phyloP scores from a whole-genome alignment of 2,888 invertebrate genomes.

The Tinea semifulvella region DNA sequence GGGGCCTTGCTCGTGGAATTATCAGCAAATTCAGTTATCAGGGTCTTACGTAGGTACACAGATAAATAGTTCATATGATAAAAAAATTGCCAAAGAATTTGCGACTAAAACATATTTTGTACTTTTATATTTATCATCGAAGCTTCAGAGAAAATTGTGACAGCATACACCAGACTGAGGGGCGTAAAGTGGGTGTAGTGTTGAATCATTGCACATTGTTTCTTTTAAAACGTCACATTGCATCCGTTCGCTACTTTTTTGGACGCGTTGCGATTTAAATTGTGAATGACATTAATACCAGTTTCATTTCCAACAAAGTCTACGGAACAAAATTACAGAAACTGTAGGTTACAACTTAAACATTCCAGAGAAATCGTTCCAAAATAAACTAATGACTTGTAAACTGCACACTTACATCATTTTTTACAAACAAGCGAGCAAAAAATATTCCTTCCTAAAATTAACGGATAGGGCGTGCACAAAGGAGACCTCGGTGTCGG shows the following conservation, averaged over 20 bases:
- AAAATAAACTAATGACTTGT: conserved; percentile 2
- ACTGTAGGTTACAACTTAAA: too few relatives aligned
- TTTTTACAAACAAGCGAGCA: conserved; percentile 31
- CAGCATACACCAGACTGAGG: not conserved
- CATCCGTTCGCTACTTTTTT: conserved; percentile 10
- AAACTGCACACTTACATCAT: conserved; percentile 3
- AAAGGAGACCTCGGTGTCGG: conserved; percentile 54
- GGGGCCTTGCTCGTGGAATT: conserved; percentile 2
- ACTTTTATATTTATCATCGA: not conserved
- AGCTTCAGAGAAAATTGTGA: not conserved
- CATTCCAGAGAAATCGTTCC: not conserved
- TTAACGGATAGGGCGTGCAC: conserved; percentile 28
- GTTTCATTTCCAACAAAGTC: not conserved
- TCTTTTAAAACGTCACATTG: conserved; percentile 3
- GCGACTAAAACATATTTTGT: not conserved
- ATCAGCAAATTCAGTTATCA: conserved; percentile 5
- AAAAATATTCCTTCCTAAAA: conserved; percentile 37
- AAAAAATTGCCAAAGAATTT: not conserved
- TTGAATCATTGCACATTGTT: conserved; percentile 7
- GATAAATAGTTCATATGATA: not conserved
- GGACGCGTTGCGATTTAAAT: not conserved
- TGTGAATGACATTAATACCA: not conserved
- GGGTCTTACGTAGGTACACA: not conserved
- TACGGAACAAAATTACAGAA: not conserved
- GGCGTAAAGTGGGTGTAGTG: conserved; percentile 13